phyloP scores from a whole-genome alignment of 2,888 invertebrate species.

The Lepidonotus clava region DNA sequence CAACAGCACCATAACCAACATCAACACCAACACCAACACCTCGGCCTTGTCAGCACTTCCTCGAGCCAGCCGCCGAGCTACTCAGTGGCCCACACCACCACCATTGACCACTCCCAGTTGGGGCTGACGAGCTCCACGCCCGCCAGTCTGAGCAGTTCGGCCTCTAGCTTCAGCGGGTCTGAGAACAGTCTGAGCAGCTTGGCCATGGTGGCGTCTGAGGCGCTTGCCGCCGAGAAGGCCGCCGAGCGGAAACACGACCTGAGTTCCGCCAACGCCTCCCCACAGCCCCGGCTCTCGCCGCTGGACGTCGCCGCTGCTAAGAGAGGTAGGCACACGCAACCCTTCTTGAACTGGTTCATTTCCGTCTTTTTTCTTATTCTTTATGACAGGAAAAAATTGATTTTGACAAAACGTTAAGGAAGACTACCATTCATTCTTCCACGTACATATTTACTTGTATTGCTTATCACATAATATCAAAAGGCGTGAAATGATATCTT shows the following conservation, averaged over 20 bases:
- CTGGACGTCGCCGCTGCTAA: slow-evolving; percentile 17
- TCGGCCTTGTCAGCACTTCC: background rate
- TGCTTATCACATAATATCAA: too few species aligned
- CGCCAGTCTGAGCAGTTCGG: slow-evolving; percentile 25
- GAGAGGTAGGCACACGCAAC: slow-evolving; percentile 7
- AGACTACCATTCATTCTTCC: too few species aligned
- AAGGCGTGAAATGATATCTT: too few species aligned
- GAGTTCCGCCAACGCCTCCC: background rate
- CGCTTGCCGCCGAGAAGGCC: slow-evolving; percentile 45
- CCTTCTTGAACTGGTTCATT: background rate
- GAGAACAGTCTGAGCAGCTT: slow-evolving; percentile 49
- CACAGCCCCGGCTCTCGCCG: slow-evolving; percentile 24
- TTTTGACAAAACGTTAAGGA: too few species aligned
- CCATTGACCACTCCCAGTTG: slow-evolving; percentile 39
- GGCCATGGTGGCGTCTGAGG: slow-evolving; percentile 38
- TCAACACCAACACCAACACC: background rate
- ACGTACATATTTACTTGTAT: too few species aligned
- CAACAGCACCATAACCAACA: background rate
- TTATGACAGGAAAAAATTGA: too few species aligned
- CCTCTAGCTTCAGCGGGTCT: slow-evolving; percentile 24
- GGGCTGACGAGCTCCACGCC: slow-evolving; percentile 31
- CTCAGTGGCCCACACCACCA: slow-evolving; percentile 24
- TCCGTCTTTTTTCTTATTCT: background rate
- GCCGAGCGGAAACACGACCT: slow-evolving; percentile 37
- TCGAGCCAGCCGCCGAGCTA: background rate